A percentile compares a stretch with the other conserved stretches of the same genome.
These are phyloP conservation scores for Aporophyla lueneburgensis DNA, from an alignment of 2,888 invertebrate genomes.

Conservation along the genomic window DNA sequence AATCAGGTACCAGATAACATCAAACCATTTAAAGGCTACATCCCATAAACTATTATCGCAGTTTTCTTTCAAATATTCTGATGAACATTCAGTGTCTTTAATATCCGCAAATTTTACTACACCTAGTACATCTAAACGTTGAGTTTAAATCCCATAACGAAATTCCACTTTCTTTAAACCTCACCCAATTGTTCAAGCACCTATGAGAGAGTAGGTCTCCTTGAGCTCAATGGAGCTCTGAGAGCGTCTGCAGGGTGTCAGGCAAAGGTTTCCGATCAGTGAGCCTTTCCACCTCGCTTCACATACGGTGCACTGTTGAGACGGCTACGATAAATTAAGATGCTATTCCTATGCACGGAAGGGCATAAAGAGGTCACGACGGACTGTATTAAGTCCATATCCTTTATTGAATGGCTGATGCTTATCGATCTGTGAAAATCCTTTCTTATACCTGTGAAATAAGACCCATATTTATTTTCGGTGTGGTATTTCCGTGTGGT, in stretches of 20 bases:
- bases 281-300: constrained; percentile 41
- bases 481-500: not conserved
- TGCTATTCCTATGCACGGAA: not conserved
- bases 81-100: not conserved
- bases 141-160: not conserved
- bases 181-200: not conserved
- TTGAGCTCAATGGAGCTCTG: constrained; percentile 49
- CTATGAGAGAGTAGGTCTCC: constrained; percentile 1
- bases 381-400: not conserved
- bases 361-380: not conserved
- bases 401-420: not conserved
- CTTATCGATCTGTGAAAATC: not conserved
- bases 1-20: no score
- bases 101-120: not conserved
- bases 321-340: constrained; percentile 2
- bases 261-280: constrained; percentile 41
- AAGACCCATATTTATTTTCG: no score
- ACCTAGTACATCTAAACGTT: not conserved
- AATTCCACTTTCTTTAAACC: not conserved
- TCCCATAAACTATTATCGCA: no score
- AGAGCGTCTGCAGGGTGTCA: constrained; percentile 34
- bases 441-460: no score
- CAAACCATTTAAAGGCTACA: not conserved
- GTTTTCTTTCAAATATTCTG: not conserved
- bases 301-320: constrained; percentile 43